phyloP scores from a whole-genome alignment of 2,113 vertebrate species.

The Sebastes fasciatus region DNA sequence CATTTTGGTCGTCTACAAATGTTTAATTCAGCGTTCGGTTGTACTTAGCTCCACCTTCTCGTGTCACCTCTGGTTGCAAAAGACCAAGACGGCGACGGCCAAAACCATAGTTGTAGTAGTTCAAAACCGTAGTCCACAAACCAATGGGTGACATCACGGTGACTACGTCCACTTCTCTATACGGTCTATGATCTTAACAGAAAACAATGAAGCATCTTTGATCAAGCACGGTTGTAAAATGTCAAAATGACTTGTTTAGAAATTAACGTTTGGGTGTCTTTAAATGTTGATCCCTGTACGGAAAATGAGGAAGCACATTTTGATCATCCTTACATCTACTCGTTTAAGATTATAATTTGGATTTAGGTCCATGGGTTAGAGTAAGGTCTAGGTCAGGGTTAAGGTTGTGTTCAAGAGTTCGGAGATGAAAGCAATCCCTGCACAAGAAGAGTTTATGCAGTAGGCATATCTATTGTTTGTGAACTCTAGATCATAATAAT shows the following conservation, averaged over 20 bases:
- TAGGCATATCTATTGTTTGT: constrained; percentile 22
- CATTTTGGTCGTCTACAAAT: background rate
- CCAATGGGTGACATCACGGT: background rate
- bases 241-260: background rate
- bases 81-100: background rate
- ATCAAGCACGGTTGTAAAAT: background rate
- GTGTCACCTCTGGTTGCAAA: background rate
- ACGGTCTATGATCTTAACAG: background rate
- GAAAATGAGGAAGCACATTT: constrained; percentile 32
- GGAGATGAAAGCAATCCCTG: background rate
- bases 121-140: background rate
- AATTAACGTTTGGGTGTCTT: background rate
- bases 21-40: background rate
- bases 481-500: constrained; percentile 8
- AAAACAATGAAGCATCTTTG: constrained; percentile 6
- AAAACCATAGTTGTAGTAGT: background rate
- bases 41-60: background rate
- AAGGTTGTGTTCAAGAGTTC: constrained; percentile 8
- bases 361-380: constrained; percentile 28
- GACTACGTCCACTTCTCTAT: background rate
- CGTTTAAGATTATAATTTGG: constrained; percentile 35
- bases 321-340: constrained; percentile 30
- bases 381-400: constrained; percentile 33
- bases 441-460: background rate
- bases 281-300: constrained; percentile 4